These are phyloP conservation scores for Drosophila sproati DNA, from an alignment of 1,140 invertebrate genomes.

Conservation along the genomic window DNA sequence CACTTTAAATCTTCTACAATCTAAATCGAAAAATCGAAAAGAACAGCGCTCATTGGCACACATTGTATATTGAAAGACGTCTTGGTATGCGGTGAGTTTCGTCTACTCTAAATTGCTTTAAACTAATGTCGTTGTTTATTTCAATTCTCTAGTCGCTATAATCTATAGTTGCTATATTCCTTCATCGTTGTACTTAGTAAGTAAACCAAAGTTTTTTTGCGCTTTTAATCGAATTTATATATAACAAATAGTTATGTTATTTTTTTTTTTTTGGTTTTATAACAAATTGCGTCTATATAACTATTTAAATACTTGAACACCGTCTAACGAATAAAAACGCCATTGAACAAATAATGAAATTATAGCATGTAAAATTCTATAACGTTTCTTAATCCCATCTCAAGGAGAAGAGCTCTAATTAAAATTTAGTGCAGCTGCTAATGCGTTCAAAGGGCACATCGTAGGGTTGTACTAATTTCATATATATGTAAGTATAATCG, in stretches of 20 bases:
- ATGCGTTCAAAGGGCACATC: conserved; percentile 53
- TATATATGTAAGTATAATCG: conserved; percentile 16
- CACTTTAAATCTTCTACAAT: conserved; percentile 46
- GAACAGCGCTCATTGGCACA: conserved; percentile 48
- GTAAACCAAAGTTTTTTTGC: conserved; percentile 27
- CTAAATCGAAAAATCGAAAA: conserved; percentile 27
- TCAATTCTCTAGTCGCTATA: conserved; percentile 48
- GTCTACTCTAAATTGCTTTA: conserved; percentile 73
- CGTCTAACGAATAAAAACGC: conserved; percentile 8
- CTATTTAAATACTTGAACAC: conserved; percentile 8
- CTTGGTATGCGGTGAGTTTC: conserved; percentile 53
- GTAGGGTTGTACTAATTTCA: conserved; percentile 47
- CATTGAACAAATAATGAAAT: background rate
- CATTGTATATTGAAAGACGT: conserved; percentile 63
- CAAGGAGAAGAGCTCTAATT: conserved; percentile 31
- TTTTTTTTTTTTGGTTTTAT: conserved; percentile 5
- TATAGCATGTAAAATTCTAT: conserved; percentile 1
- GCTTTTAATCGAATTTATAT: conserved; percentile 12
- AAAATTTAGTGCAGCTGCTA: conserved; percentile 45
- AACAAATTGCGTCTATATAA: conserved; percentile 2
- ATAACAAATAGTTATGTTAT: conserved; percentile 23
- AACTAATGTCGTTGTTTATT: conserved; percentile 84
- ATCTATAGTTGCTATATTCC: conserved; percentile 47
- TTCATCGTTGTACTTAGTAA: conserved; percentile 61
- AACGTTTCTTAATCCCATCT: conserved; percentile 30